Base-by-base conservation (phyloP, 2,888 invertebrate species). In the Seladonia tumulorum region DNA sequence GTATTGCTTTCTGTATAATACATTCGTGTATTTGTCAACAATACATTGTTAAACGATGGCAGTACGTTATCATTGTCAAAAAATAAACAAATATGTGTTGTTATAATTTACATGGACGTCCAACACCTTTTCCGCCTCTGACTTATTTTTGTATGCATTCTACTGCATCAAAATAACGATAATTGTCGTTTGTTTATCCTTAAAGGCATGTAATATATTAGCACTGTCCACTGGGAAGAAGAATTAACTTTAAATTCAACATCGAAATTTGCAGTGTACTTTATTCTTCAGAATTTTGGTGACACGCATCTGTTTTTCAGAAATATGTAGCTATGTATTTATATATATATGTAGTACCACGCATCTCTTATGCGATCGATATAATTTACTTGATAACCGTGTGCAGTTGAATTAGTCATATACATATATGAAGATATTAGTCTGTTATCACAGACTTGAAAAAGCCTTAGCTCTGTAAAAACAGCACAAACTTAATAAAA, bases 261-360 rank as follows among this genome's bases (percentile, higher is more conserved):
- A 76, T 47, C 14, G 49, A 76, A 66, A 79, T 80, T 81, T 74
- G 57, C 63, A 84, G 35, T 70, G 77, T 77, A 10, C 14, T 81
- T 84, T 74, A 84, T 85, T 85, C 53, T 66, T 25, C 42, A 76
- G 16, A 57, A 73, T 76, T 60, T 79, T 73, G n/a, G 66, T 70
- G 66, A 83, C 66, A 42, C 57, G 42, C n/a, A 83, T 79, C 49
- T 78, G 39, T 76, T 76, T 79, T 47, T 42, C 35, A 71, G n/a
- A 47, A 47, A 39, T 76, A 85, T 83, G 39, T 83, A 72, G 79
- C 83, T 85, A n/a, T n/a, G n/a, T n/a, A n/a, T n/a, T n/a, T n/a
- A n/a, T n/a, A n/a, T n/a, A 85, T 16, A 2, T 42, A 39, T 3
- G 4, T 49, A 53, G 79, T 60, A 60, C 68, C 22, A 57, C 35